phyloP scores from a whole-genome alignment of 2,888 invertebrate species.

The Bursaphelenchus okinawaensis region DNA sequence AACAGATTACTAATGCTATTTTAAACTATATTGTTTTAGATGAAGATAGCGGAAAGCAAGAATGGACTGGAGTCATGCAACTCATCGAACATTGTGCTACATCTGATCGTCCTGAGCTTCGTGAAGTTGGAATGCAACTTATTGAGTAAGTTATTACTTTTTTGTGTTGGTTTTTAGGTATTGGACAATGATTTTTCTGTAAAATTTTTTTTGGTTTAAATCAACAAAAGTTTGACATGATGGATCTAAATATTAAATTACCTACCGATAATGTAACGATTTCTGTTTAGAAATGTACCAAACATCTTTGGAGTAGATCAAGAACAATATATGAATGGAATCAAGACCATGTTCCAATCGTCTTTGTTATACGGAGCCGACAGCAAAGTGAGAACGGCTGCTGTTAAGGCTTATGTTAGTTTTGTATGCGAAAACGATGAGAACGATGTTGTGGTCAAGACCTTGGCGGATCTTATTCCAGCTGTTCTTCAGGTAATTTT shows the following conservation, averaged over 20 bases:
- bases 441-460: constrained; percentile 80
- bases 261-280: not conserved
- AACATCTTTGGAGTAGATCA: constrained; percentile 95
- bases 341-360: constrained; percentile 59
- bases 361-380: constrained; percentile 30
- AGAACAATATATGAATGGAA: constrained; percentile 79
- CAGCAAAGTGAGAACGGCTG: constrained; percentile 61
- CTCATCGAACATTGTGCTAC: constrained; percentile 91
- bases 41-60: constrained; percentile 43
- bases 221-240: not conserved
- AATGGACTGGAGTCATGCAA: constrained; percentile 72
- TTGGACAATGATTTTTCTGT: not conserved
- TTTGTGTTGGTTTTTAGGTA: not conserved
- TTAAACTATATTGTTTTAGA: constrained; percentile 23
- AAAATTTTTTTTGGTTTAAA: not conserved
- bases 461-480: constrained; percentile 78
- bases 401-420: constrained; percentile 63
- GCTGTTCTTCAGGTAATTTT: constrained; percentile 58
- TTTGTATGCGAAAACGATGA: constrained; percentile 89
- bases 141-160: constrained; percentile 70
- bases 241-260: too few relatives aligned
- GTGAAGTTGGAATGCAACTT: constrained; percentile 87
- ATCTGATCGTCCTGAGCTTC: constrained; percentile 74
- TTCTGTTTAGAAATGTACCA: constrained; percentile 73
- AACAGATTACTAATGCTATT: too few relatives aligned